Evolutionary conservation across 2,113 vertebrate species (phyloP).

Genomic region (Pluvialis apricaria): DNA sequence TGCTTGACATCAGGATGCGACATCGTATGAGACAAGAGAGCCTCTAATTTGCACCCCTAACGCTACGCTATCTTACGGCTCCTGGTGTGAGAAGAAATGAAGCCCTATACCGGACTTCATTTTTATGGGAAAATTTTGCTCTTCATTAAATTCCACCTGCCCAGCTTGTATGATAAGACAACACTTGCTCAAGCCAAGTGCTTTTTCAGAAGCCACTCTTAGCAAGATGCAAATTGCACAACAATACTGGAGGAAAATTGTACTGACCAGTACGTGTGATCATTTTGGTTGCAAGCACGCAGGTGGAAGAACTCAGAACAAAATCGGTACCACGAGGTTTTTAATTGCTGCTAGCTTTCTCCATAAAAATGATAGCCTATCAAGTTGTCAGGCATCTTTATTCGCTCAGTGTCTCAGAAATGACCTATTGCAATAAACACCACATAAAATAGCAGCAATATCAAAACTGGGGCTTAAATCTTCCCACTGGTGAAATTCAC

Average conservation of each 20-base stretch:
- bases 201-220: background rate
- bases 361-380: background rate
- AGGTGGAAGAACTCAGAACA: background rate
- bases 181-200: background rate
- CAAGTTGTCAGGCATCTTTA: background rate
- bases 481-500: background rate
- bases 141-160: background rate
- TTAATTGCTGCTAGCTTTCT: background rate
- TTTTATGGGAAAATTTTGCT: background rate
- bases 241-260: background rate
- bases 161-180: background rate
- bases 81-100: background rate
- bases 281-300: background rate
- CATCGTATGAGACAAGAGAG: rapidly evolving
- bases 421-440: background rate
- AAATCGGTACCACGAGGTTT: background rate
- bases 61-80: background rate
- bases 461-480: background rate
- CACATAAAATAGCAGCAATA: background rate
- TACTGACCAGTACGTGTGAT: background rate
- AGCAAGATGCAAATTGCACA: background rate
- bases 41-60: background rate
- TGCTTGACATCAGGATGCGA: background rate
- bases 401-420: background rate
- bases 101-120: background rate